phyloP scores from a whole-genome alignment of 2,113 vertebrate genomes.

The Pagrus major region DNA sequence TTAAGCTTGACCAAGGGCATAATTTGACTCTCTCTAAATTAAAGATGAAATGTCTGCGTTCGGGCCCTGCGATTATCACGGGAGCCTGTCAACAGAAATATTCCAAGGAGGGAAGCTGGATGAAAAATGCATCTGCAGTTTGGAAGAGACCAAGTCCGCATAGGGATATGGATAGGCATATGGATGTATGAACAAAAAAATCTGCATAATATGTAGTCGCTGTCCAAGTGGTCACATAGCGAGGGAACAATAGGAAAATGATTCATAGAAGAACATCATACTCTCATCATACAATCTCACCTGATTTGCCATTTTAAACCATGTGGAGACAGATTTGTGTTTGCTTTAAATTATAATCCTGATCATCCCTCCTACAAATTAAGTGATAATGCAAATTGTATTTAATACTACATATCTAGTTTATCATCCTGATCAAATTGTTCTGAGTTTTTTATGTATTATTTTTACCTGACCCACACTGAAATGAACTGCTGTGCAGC shows the following conservation, averaged over 20 bases:
- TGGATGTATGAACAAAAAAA: neutral
- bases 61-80: conserved; percentile 53
- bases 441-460: neutral
- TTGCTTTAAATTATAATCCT: neutral
- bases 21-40: conserved; percentile 52
- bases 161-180: conserved; percentile 27
- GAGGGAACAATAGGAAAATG: neutral
- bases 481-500: no score
- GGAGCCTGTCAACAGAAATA: conserved; percentile 67
- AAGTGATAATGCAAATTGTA: neutral
- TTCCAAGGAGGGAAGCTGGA: conserved; percentile 23
- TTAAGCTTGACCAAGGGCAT: conserved; percentile 62
- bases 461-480: neutral
- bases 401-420: neutral
- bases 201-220: neutral
- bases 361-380: neutral
- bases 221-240: neutral
- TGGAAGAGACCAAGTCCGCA: conserved; percentile 7
- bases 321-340: neutral
- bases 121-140: conserved; percentile 69
- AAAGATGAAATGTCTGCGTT: conserved; percentile 67
- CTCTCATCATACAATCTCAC: no score
- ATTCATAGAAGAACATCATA: neutral
- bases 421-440: neutral
- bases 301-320: neutral